These are phyloP conservation scores for Drosophila quadrilineata DNA, from an alignment of 1,140 invertebrate genomes.

Conservation along the genomic window DNA sequence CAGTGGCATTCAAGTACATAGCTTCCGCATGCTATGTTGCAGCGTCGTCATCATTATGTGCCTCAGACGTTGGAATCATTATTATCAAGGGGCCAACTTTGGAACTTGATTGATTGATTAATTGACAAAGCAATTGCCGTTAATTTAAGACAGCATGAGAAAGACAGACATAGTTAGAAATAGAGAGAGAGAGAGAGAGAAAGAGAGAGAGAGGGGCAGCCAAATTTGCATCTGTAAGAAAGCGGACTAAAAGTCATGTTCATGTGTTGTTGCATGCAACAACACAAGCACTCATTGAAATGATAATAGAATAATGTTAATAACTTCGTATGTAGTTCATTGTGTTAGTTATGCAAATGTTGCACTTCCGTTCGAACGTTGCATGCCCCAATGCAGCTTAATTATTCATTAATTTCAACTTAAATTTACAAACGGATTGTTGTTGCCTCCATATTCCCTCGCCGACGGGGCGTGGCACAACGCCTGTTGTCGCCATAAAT, in stretches of 20 bases:
- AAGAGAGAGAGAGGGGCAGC: too few species aligned
- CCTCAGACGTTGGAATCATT: too few species aligned
- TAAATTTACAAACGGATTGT: constrained; percentile 45
- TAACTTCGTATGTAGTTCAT: constrained; percentile 59
- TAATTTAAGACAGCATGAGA: too few species aligned
- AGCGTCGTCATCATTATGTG: constrained; percentile 16
- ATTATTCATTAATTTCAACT: constrained; percentile 79
- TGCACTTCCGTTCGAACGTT: constrained; percentile 54
- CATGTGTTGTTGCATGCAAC: too few species aligned
- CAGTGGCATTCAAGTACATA: constrained; percentile 48
- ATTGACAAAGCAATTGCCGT: constrained; percentile 75
- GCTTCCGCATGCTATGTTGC: constrained; percentile 56
- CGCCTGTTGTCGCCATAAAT: constrained; percentile 67
- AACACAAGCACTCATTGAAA: constrained; percentile 10
- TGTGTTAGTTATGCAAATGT: constrained; percentile 76
- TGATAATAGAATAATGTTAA: too few species aligned
- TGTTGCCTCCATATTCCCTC: constrained; percentile 28
- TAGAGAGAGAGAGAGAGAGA: too few species aligned
- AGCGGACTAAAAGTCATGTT: background rate
- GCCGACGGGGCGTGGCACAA: constrained; percentile 36
- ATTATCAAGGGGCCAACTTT: constrained; percentile 27
- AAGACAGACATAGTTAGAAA: too few species aligned
- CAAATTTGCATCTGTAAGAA: constrained; percentile 69
- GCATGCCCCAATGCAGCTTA: constrained; percentile 50
- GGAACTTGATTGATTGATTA: constrained; percentile 76